Base-by-base conservation (phyloP, 1,140 invertebrate genomes). In the Planococcus citri region DNA sequence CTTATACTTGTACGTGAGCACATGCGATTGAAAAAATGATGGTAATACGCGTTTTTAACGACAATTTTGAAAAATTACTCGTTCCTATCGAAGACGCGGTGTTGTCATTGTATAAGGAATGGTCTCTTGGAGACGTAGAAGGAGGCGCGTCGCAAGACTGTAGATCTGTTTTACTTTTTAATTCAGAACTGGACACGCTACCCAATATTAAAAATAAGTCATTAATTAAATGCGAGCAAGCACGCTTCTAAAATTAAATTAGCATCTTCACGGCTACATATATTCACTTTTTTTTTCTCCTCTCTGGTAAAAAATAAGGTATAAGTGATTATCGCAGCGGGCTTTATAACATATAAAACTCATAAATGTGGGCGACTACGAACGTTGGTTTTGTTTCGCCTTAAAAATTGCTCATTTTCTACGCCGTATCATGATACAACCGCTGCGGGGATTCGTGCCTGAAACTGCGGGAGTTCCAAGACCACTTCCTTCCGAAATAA, bases 401-500 rank as follows among this genome's bases (percentile, higher is more conserved):
- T 51, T 51, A 64, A 64, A 64, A 64, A 64, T 64, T 64, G 60
- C 60, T 64, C 22, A 24, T 64, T 64, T 64, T 25, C 25, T 25
- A 24, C 20, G 60, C 21, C 20, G 20, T 64, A 64, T 64, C 60
- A 27, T 25, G 60, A 64, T 64, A 25, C 10, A 27, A 64, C 20
- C 60, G 22, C 60, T 9, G 25, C 60, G 60, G 60, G 60, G 60
- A 64, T 64, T 64, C 60, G 60, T 64, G 60, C 22, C 60, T 27
- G 60, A 9, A 64, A 27, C 60, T 12, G 25, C 25, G 60, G 60
- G 60, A 14, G 60, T 64, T 25, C 60, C 22, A 12, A 64, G 25
- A 64, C 60, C 60, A 64, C 60, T 64, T 64, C 60, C 60, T 64
- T 64, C 60, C 60, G 60, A 64, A 64, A 64, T 64, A 64, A 64